These are phyloP conservation scores for Sebastes diploproa DNA, from an alignment of 2,797 vertebrate genomes.

Conservation along the genomic window DNA sequence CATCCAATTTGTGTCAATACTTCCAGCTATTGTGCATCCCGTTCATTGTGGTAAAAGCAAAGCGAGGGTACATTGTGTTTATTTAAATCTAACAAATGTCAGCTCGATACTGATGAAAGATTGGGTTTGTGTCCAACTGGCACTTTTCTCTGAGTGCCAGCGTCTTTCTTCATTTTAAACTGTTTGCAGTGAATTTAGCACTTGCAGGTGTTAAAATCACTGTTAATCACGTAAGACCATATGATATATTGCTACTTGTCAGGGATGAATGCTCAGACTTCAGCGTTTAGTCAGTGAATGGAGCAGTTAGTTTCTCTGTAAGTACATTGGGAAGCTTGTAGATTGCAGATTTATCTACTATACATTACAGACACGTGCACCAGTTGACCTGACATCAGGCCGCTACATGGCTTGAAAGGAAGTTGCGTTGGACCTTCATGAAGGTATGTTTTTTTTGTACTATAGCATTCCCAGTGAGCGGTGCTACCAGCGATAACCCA, in stretches of 20 bases:
- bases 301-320: background rate
- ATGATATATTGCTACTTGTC: background rate
- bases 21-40: background rate
- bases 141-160: background rate
- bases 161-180: background rate
- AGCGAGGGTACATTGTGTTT: background rate
- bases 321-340: background rate
- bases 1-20: background rate
- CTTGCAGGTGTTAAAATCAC: background rate
- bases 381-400: slow-evolving; percentile 26
- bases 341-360: background rate
- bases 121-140: background rate
- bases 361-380: background rate
- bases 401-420: slow-evolving; percentile 20
- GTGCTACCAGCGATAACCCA: slow-evolving; percentile 47
- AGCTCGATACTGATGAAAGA: background rate
- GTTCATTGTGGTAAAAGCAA: background rate
- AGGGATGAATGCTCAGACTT: background rate
- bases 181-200: background rate
- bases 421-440: slow-evolving; percentile 20
- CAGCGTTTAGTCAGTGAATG: background rate
- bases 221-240: background rate
- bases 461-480: slow-evolving; percentile 45
- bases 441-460: slow-evolving; percentile 11
- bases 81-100: background rate